Evolutionary conservation across 2,797 vertebrate species (phyloP), one percentile per base, ranked within the genome.

Genomic region (Amblyopsis hoosieri): DNA sequence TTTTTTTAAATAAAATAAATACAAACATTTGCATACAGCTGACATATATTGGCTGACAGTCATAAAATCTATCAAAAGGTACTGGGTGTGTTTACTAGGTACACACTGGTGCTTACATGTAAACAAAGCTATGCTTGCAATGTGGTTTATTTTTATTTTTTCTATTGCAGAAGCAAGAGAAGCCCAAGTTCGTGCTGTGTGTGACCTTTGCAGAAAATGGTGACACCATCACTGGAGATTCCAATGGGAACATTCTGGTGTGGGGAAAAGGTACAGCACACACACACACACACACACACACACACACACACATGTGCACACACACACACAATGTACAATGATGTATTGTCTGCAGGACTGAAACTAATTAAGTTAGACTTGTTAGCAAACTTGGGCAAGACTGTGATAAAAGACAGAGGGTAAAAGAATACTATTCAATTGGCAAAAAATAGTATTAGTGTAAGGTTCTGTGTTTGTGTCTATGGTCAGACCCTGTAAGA

Each of bases 171-270:
- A 99, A 99, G 94, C 97, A 99, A 87, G 98, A 99, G 91, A 99
- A 99, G 91, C 97, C 98, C 90, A 99, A 99, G 93, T 99, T 99
- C 90, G 96, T 99, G 76, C 89, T 99, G 66, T 98, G 97, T 67
- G 96, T 96, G 90, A 99, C 96, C 31, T 99, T 99, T 88, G 97
- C 97, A 66, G 98, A 98, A 91, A 99, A 98, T 14, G 98, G 98
- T 50, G 96, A 99, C 71, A 87, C 95, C 74, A 97, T 99, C 84
- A 99, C 97, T 2, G 98, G 98, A 88, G 98, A 99, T 82, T 99
- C 98, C 0, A 98, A 96, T 17, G 98, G 98, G 76, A 99, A 99
- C 92, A 97, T 99, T 79, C 89, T 99, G 85, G 93, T 99, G 57
- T 99, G 98, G 98, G 97, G 96, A 51, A 99, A 99, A 98, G 98